Percentiles rank a stretch among this genome's conserved stretches.
Evolutionary conservation across 1,140 invertebrate genomes (phyloP).

Genomic region (Lethocerus indicus): DNA sequence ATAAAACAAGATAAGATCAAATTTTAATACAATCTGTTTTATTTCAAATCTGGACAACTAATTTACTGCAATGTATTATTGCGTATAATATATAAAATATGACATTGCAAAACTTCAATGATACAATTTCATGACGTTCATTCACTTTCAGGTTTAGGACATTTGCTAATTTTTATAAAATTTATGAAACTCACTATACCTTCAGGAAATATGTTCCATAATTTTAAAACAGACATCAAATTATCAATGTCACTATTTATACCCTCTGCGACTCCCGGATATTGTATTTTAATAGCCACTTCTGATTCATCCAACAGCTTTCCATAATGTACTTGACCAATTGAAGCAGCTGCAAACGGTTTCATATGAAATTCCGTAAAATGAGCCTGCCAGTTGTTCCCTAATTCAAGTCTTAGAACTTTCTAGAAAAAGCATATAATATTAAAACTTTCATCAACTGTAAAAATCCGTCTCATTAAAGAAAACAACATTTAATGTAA

Average conservation of each 20-base stretch:
- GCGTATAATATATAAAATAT: too few species aligned
- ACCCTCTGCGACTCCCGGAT: constrained; percentile 92
- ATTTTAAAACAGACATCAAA: constrained; percentile 76
- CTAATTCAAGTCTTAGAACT: constrained; percentile 71
- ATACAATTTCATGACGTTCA: too few species aligned
- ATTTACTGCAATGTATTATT: too few species aligned
- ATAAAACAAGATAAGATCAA: too few species aligned
- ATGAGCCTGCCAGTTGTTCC: constrained; percentile 62
- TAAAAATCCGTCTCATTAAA: too few species aligned
- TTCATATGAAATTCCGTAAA: constrained; percentile 71
- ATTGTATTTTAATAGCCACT: constrained; percentile 95
- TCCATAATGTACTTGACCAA: constrained; percentile 76
- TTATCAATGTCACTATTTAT: constrained; percentile 99
- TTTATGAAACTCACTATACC: constrained; percentile 30
- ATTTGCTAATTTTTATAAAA: too few species aligned
- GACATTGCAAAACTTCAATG: too few species aligned
- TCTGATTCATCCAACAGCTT: constrained; percentile 54
- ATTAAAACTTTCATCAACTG: too few species aligned
- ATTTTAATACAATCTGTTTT: too few species aligned
- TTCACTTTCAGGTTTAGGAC: too few species aligned
- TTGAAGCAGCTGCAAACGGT: constrained; percentile 99
- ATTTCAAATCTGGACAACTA: too few species aligned
- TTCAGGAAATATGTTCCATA: constrained; percentile 80
- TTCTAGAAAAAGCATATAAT: constrained; percentile 39
- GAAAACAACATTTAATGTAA: too few species aligned